Base-by-base conservation (phyloP, 1,140 invertebrate species). In the Zaprionus inermis region DNA sequence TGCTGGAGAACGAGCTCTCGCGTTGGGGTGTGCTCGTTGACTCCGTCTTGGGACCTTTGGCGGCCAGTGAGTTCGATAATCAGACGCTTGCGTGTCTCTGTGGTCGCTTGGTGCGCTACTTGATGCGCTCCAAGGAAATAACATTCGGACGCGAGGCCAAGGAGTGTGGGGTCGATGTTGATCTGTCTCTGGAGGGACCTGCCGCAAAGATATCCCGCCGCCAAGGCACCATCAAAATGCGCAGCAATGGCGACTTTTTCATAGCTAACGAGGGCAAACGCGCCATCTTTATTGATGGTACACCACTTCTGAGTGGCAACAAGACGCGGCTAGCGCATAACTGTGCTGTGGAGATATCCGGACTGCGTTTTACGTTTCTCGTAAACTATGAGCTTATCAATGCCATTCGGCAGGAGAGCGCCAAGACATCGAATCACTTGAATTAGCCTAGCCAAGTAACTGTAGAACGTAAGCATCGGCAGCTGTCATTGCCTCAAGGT, bases 41-140 rank as follows among this genome's bases (percentile, higher is more conserved):
- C 84, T 96, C 96, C 72, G 96, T 98, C 2, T 96, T 96, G 36
- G 97, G 97, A 5, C 94, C 95, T 6, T 96, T 95, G 76, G 96
- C 95, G 80, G 95, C 95, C 36, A 95, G 95, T 4, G 96, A 97
- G 81, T 95, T 97, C 91, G 98, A 99, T 92, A 97, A 96, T 92
- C 97, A 98, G 92, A 99, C 98, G 0, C 93, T 99, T 49, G 98
- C 98, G 0, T 97, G 99, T 55, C 93, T 99, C n/a, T 93, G 97
- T 38, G 98, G 98, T 7, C 94, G 98, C 71, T 94, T 98, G 73
- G 98, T 99, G 7, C 94, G 98, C 41, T 99, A 98, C 93, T 94
- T 99, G 18, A 99, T 99, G 97, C 94, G 97, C 67, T 98, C 97
- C n/a, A 94, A 96, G 92, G 97, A 99, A 96, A 98, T 99, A 28